A percentile compares a stretch with the other conserved stretches of the same genome.
phyloP scores from a whole-genome alignment of 2,888 invertebrate genomes.

The Hipparchia sbordonii region DNA sequence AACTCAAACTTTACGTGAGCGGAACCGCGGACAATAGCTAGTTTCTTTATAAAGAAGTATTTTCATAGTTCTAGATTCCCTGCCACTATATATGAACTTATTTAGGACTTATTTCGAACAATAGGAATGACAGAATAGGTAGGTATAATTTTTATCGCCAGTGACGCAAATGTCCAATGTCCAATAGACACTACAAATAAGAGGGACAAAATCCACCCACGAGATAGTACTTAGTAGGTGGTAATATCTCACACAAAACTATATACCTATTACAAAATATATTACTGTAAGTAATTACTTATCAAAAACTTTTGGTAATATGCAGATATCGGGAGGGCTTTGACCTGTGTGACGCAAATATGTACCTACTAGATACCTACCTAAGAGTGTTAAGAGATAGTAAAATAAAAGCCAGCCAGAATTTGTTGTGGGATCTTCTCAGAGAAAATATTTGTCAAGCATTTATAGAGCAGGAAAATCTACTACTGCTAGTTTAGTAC shows the following conservation, averaged over 20 bases:
- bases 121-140: not conserved
- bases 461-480: not conserved
- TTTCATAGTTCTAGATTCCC: not conserved
- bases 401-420: not conserved
- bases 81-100: no score
- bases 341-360: not conserved
- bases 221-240: not conserved
- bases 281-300: not conserved
- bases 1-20: no score
- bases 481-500: not conserved
- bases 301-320: conserved; percentile 3
- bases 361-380: not conserved
- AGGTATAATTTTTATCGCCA: not conserved
- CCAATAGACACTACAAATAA: not conserved
- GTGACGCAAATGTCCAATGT: conserved; percentile 6
- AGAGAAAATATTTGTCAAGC: not conserved
- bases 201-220: not conserved
- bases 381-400: not conserved
- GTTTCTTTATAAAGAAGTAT: not conserved
- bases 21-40: no score
- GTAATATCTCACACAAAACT: not conserved
- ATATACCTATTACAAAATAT: not conserved
- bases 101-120: not conserved
- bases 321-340: not conserved
- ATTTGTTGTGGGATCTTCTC: not conserved